Base-by-base conservation (phyloP, 2,797 vertebrate genomes). In the Sebastiscus tertius region DNA sequence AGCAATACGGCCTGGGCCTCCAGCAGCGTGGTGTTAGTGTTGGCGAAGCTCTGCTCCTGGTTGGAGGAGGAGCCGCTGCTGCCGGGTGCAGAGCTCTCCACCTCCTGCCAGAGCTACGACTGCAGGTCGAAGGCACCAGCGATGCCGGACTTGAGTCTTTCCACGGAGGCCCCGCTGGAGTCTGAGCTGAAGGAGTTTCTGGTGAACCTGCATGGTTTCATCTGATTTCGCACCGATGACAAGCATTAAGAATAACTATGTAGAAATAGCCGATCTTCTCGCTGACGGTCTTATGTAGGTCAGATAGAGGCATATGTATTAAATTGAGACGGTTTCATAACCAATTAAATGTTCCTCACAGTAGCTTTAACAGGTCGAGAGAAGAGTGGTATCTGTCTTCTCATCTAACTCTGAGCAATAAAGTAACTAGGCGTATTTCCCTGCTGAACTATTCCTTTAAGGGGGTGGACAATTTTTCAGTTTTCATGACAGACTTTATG, bases 71-170 rank as follows among this genome's bases (percentile, higher is more conserved):
- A 14, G 36, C 36, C 36, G 4, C 36, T 14, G 13, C 36, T 39
- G 36, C 36, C 13, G 13, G 12, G 13, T 13, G 0, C 13, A 5
- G 36, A 14, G 36, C 36, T 39, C 36, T 39, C 36, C 36, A 39
- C 0, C 12, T 39, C 36, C 6, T 0, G 39, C 39, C 39, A 0
- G 0, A 42, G 39, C 39, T 18, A 16, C 0, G 16, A 46, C 42
- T 46, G 1, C 0, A 46, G 42, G 16, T 18, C 42, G 14, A 46
- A 46, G 16, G 42, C 16, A 18, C 42, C 42, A 46, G 42, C 42
- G 0, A 46, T 1, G 39, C 6, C 6, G 16, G 14, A 46, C 0
- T 1, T 0, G 39, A 0, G 39, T 42, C 39, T 42, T 42, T 42
- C 39, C 39, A 1, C 39, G 1, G 13, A 39, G 13, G 36, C 36